Evolutionary conservation across 2,888 invertebrate species (phyloP).

Genomic region (Lithophane semibrunnea): DNA sequence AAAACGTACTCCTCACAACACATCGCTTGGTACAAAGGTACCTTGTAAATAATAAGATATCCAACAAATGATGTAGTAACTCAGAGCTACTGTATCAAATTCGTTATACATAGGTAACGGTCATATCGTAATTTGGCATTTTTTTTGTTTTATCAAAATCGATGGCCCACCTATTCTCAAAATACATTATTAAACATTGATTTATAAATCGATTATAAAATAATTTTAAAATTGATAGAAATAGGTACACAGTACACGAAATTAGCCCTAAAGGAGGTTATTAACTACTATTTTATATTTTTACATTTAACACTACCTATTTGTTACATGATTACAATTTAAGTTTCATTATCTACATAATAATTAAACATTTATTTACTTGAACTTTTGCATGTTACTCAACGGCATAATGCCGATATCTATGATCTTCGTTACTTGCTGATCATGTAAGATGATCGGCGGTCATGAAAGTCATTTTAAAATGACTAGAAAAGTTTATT

Average conservation of each 20-base stretch:
- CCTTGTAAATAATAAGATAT: slow-evolving; percentile 55
- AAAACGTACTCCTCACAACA: slow-evolving; percentile 69
- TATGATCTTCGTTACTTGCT: slow-evolving; percentile 28
- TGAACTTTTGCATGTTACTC: slow-evolving; percentile 57
- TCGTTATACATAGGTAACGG: slow-evolving; percentile 66
- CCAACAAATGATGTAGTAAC: slow-evolving; percentile 66
- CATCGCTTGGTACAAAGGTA: slow-evolving; percentile 54
- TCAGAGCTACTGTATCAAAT: slow-evolving; percentile 70
- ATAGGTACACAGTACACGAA: slow-evolving; percentile 77
- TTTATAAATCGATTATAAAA: slow-evolving; percentile 77
- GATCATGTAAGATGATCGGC: slow-evolving; percentile 32
- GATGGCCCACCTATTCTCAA: slow-evolving; percentile 77
- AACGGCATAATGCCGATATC: slow-evolving; percentile 34
- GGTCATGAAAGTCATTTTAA: slow-evolving; percentile 33
- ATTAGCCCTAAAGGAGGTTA: slow-evolving; percentile 80
- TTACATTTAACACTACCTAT: slow-evolving; percentile 84
- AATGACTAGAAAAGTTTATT: slow-evolving; percentile 50
- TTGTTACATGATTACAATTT: slow-evolving; percentile 84
- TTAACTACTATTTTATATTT: slow-evolving; percentile 82
- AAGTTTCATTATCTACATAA: slow-evolving; percentile 82
- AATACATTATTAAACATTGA: slow-evolving; percentile 74
- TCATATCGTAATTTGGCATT: slow-evolving; percentile 82
- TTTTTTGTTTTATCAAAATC: slow-evolving; percentile 78
- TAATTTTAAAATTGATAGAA: slow-evolving; percentile 79
- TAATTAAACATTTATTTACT: slow-evolving; percentile 68